phyloP scores from a whole-genome alignment of 2,113 vertebrate genomes.

The Cettia cetti region DNA sequence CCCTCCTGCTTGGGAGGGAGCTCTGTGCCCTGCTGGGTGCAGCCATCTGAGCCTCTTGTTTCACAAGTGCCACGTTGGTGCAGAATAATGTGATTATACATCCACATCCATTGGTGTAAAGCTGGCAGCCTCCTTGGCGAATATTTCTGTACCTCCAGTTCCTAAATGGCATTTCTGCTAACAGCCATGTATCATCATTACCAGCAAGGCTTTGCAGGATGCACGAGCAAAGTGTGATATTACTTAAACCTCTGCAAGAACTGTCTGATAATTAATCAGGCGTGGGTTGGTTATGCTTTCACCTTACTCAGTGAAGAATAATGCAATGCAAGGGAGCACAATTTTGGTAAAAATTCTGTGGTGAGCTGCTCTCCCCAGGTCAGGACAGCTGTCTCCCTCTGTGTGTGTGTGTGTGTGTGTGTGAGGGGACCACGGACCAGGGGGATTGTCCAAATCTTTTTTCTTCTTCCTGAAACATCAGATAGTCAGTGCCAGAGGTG shows the following conservation, averaged over 20 bases:
- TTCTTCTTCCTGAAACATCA: background rate
- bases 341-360: background rate
- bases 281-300: background rate
- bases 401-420: background rate
- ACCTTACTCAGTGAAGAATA: background rate
- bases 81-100: background rate
- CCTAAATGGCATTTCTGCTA: constrained; percentile 12
- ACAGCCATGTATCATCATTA: constrained; percentile 24
- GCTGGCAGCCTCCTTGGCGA: background rate
- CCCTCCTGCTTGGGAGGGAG: background rate
- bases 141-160: background rate
- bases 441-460: background rate
- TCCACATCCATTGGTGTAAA: background rate
- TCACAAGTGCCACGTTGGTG: background rate
- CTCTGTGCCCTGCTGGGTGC: background rate
- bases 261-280: background rate
- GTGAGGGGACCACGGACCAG: fast-evolving
- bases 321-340: background rate
- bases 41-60: background rate
- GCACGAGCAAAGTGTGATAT: background rate
- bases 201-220: background rate
- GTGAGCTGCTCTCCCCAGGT: fast-evolving
- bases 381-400: background rate
- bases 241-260: background rate
- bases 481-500: background rate